A percentile compares a stretch with the other conserved stretches of the same genome.
Evolutionary conservation across 2,888 invertebrate genomes (phyloP).

Genomic region (Serrognathus titanus): DNA sequence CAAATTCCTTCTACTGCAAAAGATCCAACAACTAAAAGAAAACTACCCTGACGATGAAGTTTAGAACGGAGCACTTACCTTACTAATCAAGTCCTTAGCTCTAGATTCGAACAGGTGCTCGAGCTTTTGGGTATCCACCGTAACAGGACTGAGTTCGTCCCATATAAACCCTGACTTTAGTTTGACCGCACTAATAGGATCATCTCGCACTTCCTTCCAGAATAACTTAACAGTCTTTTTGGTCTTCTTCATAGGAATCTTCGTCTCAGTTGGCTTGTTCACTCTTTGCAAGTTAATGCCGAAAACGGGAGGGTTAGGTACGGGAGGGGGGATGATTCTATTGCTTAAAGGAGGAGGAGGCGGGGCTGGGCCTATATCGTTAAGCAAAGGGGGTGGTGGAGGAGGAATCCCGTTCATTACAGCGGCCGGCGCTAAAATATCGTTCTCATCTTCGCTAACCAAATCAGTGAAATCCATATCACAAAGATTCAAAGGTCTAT

Average conservation of each 20-base stretch:
- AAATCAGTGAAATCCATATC: slow-evolving; percentile 97
- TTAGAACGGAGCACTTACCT: slow-evolving; percentile 59
- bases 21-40: too few species aligned
- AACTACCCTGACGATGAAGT: neutral
- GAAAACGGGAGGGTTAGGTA: slow-evolving; percentile 52
- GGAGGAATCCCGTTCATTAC: slow-evolving; percentile 69
- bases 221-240: slow-evolving; percentile 97
- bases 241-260: slow-evolving; percentile 69
- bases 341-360: slow-evolving; percentile 55
- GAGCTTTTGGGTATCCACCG: slow-evolving; percentile 86
- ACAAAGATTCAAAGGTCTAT: slow-evolving; percentile 75
- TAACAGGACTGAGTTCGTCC: slow-evolving; percentile 83
- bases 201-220: slow-evolving; percentile 93
- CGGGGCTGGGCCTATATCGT: slow-evolving; percentile 43
- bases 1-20: too few species aligned
- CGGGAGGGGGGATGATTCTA: slow-evolving; percentile 51
- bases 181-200: slow-evolving; percentile 61
- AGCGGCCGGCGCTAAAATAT: slow-evolving; percentile 66
- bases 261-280: slow-evolving; percentile 43
- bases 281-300: slow-evolving; percentile 38
- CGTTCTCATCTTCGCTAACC: slow-evolving; percentile 82
- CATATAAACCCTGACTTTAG: slow-evolving; percentile 71
- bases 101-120: slow-evolving; percentile 97
- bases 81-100: slow-evolving; percentile 90
- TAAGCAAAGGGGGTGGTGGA: slow-evolving; percentile 71